A percentile compares a stretch with the other conserved stretches of the same genome.
These are phyloP conservation scores for Antheraea mylitta DNA, from an alignment of 1,140 invertebrate species.

Conservation along the genomic window DNA sequence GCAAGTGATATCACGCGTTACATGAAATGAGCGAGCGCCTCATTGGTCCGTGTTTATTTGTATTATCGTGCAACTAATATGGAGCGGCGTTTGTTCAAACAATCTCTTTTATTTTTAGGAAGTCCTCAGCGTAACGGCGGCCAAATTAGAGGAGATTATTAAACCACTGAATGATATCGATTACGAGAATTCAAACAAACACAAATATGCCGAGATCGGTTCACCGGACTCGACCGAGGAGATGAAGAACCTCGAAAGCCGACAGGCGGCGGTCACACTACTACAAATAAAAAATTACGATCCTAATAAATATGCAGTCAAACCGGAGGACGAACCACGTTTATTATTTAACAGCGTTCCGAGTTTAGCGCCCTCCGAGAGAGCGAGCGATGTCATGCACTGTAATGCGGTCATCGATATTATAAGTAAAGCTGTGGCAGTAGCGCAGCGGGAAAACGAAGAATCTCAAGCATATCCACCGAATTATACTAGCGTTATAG, in stretches of 20 bases:
- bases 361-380: slow-evolving; percentile 65
- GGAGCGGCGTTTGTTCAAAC: slow-evolving; percentile 44
- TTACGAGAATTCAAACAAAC: slow-evolving; percentile 53
- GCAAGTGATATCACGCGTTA: slow-evolving; percentile 62
- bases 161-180: slow-evolving; percentile 63
- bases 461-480: slow-evolving; percentile 65
- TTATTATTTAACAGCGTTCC: slow-evolving; percentile 75
- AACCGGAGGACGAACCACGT: slow-evolving; percentile 66
- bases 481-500: slow-evolving; percentile 57
- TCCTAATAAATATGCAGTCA: slow-evolving; percentile 69
- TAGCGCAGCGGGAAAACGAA: slow-evolving; percentile 72
- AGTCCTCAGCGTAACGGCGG: slow-evolving; percentile 67
- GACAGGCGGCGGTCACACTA: slow-evolving; percentile 74
- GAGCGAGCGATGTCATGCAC: slow-evolving; percentile 73
- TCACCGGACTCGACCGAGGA: slow-evolving; percentile 76
- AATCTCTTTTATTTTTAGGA: slow-evolving; percentile 70
- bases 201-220: slow-evolving; percentile 67
- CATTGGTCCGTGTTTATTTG: slow-evolving; percentile 61
- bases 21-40: slow-evolving; percentile 54
- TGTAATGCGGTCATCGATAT: slow-evolving; percentile 77
- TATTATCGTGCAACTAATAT: slow-evolving; percentile 58
- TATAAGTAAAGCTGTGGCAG: slow-evolving; percentile 74
- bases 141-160: slow-evolving; percentile 76
- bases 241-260: slow-evolving; percentile 76
- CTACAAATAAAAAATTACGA: slow-evolving; percentile 77